Evolutionary conservation across 2,888 invertebrate species (phyloP).

Genomic region (Acanthococcus lagerstroemiae): DNA sequence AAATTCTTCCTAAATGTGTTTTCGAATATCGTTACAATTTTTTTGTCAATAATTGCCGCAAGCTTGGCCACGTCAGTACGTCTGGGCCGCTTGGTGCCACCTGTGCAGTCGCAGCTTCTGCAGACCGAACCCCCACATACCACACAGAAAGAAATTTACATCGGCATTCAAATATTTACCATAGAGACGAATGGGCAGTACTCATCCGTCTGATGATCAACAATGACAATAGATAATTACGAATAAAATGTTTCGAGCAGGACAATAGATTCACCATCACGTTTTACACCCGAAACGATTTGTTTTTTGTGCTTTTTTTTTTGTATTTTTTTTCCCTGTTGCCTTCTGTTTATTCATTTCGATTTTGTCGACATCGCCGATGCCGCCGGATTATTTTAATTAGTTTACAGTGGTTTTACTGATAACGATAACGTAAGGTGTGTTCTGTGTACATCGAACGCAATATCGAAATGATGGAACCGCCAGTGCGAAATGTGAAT

Average conservation of each 20-base stretch:
- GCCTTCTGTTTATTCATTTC: not conserved
- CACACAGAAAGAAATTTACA: not conserved
- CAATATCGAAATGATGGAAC: not conserved
- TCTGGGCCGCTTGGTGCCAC: too few relatives aligned
- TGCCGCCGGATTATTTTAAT: not conserved
- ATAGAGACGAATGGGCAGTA: constrained; percentile 3
- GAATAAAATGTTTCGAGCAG: constrained; percentile 3
- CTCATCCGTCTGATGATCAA: constrained; percentile 15
- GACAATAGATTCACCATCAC: not conserved
- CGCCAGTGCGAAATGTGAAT: too few relatives aligned
- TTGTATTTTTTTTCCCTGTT: not conserved
- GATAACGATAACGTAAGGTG: constrained; percentile 8
- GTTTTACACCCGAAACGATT: not conserved
- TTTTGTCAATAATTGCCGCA: too few relatives aligned
- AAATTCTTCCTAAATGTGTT: too few relatives aligned
- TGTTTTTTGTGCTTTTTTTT: constrained; percentile 2
- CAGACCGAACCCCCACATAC: too few relatives aligned
- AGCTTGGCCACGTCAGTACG: too few relatives aligned
- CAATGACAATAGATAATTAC: constrained; percentile 26
- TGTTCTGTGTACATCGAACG: not conserved
- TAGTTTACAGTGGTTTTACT: constrained; percentile 1
- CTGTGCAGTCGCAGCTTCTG: too few relatives aligned
- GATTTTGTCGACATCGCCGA: not conserved
- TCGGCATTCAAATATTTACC: not conserved
- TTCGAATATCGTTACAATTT: too few relatives aligned